Conservation (phyloP, 2,888 invertebrate species). For the Choristoneura rosaceana region DNA sequence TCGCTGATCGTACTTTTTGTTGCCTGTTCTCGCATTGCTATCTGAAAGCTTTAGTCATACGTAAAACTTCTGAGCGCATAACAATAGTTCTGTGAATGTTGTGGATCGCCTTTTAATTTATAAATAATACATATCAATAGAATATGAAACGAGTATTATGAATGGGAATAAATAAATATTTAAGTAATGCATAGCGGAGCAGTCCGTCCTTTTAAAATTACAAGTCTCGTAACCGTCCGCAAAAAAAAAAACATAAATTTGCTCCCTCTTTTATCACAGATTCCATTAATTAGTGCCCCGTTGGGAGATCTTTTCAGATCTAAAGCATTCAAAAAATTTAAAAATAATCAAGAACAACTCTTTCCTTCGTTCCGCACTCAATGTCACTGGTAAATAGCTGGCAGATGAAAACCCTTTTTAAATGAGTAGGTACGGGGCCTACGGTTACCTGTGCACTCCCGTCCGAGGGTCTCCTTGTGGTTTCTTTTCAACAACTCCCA, state of each 20-base stretch:
- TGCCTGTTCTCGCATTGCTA: too few species aligned
- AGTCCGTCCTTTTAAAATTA: not conserved
- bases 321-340: constrained; percentile 49
- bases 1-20: too few species aligned
- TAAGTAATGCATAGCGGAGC: not conserved
- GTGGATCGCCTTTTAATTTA: not conserved
- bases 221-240: not conserved
- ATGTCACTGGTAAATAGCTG: constrained; percentile 55
- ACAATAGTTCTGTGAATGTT: too few species aligned
- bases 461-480: constrained; percentile 34
- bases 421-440: constrained; percentile 37
- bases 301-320: constrained; percentile 52
- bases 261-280: constrained; percentile 18
- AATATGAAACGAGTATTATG: too few species aligned
- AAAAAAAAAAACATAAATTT: constrained; percentile 25
- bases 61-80: too few species aligned
- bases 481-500: constrained; percentile 25
- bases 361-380: constrained; percentile 47
- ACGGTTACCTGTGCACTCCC: constrained; percentile 33
- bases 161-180: too few species aligned
- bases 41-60: too few species aligned
- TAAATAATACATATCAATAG: not conserved
- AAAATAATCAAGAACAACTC: constrained; percentile 48
- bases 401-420: constrained; percentile 47
- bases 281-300: constrained; percentile 51